Percentiles rank a stretch among this genome's conserved stretches.
These are phyloP conservation scores for Jacana jacana DNA, from an alignment of 2,113 vertebrate species.

Conservation along the genomic window DNA sequence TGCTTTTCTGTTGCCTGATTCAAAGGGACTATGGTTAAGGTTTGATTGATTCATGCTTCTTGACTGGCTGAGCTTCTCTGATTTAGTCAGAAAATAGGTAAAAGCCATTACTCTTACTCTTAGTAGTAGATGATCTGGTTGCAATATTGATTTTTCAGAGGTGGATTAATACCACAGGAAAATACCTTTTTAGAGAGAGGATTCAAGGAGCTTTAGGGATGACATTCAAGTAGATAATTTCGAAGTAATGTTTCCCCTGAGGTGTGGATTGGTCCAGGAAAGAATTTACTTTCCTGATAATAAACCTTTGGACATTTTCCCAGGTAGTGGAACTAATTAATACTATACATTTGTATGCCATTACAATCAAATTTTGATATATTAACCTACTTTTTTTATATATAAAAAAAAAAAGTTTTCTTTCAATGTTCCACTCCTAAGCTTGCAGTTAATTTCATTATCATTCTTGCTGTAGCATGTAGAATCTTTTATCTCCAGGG, in stretches of 20 bases:
- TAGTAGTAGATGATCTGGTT: neutral
- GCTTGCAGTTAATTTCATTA: neutral
- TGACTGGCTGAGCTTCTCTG: neutral
- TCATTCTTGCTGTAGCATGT: neutral
- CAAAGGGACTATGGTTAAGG: neutral
- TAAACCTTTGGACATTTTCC: slow-evolving; percentile 11
- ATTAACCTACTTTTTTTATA: neutral
- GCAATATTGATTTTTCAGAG: neutral
- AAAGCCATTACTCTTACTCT: neutral
- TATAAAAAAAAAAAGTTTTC: neutral
- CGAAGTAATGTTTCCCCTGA: neutral
- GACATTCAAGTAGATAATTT: neutral
- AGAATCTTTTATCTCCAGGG: neutral
- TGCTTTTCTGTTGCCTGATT: neutral
- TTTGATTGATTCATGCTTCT: neutral
- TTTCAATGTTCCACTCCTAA: neutral
- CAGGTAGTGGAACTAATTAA: neutral
- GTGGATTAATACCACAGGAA: neutral
- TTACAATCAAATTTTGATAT: neutral
- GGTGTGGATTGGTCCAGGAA: neutral
- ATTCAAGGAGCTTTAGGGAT: neutral
- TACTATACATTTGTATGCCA: neutral
- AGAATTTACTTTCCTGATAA: neutral
- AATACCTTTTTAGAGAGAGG: neutral
- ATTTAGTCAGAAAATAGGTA: neutral